phyloP scores from a whole-genome alignment of 2,113 vertebrate species.

The Daphoenositta chrysoptera region DNA sequence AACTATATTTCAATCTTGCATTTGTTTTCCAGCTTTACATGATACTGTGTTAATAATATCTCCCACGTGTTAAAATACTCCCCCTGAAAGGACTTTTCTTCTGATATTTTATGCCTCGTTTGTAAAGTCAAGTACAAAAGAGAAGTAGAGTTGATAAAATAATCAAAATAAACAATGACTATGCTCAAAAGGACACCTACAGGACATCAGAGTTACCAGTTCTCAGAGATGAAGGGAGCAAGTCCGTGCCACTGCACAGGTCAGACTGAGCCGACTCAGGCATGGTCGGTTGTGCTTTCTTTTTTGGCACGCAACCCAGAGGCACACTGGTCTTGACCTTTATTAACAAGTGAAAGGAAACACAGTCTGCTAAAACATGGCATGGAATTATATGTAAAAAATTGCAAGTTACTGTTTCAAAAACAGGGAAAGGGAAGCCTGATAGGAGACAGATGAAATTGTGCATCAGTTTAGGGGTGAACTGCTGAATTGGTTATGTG shows the following conservation, averaged over 20 bases:
- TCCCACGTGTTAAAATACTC: background rate
- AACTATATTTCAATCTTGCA: background rate
- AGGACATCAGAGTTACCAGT: background rate
- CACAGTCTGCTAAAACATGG: background rate
- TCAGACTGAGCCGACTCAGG: background rate
- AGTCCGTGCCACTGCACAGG: background rate
- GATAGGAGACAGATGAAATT: background rate
- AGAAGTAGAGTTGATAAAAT: background rate
- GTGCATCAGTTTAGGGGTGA: background rate
- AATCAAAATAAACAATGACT: background rate
- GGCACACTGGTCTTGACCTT: background rate
- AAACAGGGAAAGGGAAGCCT: background rate
- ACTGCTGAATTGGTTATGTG: background rate
- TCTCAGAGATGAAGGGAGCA: background rate
- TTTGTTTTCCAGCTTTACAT: background rate
- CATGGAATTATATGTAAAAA: background rate
- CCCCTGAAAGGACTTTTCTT: background rate
- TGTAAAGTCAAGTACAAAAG: background rate
- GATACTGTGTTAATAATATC: background rate
- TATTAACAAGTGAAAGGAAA: background rate
- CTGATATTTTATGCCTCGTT: background rate
- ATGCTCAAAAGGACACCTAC: background rate
- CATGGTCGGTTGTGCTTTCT: background rate
- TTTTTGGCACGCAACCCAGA: background rate
- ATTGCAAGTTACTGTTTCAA: background rate